phyloP scores from a whole-genome alignment of 1,140 invertebrate species.

The Augochlora pura region DNA sequence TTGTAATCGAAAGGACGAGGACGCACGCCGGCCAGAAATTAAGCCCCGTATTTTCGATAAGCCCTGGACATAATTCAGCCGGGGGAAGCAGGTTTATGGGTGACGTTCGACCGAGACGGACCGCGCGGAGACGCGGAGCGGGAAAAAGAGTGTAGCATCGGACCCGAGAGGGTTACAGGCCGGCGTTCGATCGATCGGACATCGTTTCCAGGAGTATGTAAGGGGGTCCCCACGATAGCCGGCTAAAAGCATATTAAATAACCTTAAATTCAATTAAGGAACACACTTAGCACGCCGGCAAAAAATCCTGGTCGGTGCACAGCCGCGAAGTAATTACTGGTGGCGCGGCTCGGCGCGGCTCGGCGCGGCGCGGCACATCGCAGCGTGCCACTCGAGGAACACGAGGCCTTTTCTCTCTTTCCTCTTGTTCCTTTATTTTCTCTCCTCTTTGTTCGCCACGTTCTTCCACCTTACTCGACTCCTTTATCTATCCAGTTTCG shows the following conservation, averaged over 20 bases:
- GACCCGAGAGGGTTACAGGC: not conserved
- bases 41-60: conserved; percentile 63
- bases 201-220: conserved; percentile 56
- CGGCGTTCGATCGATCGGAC: conserved; percentile 44
- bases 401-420: not conserved
- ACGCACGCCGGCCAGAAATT: conserved; percentile 49
- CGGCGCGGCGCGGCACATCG: conserved; percentile 41
- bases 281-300: conserved; percentile 67
- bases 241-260: conserved; percentile 76
- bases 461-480: not conserved
- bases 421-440: not conserved
- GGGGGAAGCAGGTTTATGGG: conserved; percentile 62
- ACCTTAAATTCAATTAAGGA: conserved; percentile 79
- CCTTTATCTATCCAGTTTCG: conserved; percentile 23
- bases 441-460: not conserved
- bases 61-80: conserved; percentile 55
- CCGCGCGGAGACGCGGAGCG: conserved; percentile 21
- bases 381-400: not conserved
- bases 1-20: conserved; percentile 59
- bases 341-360: conserved; percentile 34
- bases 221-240: conserved; percentile 54
- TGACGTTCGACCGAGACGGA: conserved; percentile 50
- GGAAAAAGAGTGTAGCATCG: conserved; percentile 1
- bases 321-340: conserved; percentile 75
- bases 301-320: conserved; percentile 66